Base-by-base conservation (phyloP, 2,113 vertebrate species). In the Ramphastos sulfuratus region DNA sequence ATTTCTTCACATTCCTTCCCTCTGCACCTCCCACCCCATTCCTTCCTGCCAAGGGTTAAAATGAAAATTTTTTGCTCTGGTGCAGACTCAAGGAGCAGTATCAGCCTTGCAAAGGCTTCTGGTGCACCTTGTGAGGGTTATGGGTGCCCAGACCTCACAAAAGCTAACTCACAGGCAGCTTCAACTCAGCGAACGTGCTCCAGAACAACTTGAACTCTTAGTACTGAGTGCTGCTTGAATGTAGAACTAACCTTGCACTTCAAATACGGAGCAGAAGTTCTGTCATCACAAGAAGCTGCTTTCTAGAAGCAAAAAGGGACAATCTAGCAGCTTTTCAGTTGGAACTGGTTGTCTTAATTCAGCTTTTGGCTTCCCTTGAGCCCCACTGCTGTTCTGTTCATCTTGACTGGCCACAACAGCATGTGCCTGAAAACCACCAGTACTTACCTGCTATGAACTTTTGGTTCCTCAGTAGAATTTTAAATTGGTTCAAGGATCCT, bases 1-100 rank as follows among this genome's bases (percentile, higher is more conserved):
- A 87, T 92, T 95, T 93, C 91, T 96, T 96, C 97, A 96, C 96
- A 52, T 96, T 88, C 92, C 96, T 96, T 87, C 84, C 92, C 95
- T 92, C 93, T 96, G 94, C 92, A 96, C 95, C 94, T 86, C 88
- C 67, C 90, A 84, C 96, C 90, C 93, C 67, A 67, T 89, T 87
- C 76, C 89, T 85, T 89, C 74, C 96, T 85, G 80, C 94, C 92
- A 92, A 87, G 91, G 85, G 80, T 89, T 90, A 18, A 77, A 70
- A 25, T 81, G 81, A 58, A 82, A 84, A 42, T 30, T 78, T 89
- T 89, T 81, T 82, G 84, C 91, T 94, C 90, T 87, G 95, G 88
- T 85, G 92, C 95, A 77, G 86, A 55, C 46, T 80, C 18, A 3
- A 70, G 85, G 85, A 94, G 91, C 69, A 33, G 23, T 28, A 28